These are phyloP conservation scores for Bostrychus sinensis DNA, from an alignment of 2,113 vertebrate species.

Conservation along the genomic window DNA sequence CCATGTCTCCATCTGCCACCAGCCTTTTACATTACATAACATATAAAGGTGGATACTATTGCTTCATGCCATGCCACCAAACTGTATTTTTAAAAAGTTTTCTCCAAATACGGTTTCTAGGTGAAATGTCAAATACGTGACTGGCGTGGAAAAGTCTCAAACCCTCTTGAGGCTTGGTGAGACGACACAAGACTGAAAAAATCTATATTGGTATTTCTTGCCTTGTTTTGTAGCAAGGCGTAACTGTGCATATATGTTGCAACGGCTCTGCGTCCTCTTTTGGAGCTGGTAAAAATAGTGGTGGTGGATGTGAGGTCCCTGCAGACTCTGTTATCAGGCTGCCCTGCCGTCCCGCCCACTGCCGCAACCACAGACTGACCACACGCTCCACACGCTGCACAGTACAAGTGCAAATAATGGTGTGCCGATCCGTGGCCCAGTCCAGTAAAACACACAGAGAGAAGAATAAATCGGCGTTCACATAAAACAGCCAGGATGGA, in stretches of 20 bases:
- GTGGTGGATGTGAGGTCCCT: conserved; percentile 76
- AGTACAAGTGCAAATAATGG: conserved; percentile 58
- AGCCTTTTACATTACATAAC: too few species aligned
- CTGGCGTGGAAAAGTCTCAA: neutral
- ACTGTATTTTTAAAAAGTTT: too few species aligned
- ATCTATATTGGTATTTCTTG: conserved; percentile 40
- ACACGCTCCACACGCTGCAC: conserved; percentile 47
- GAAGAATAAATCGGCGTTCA: conserved; percentile 55
- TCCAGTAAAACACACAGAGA: conserved; percentile 57
- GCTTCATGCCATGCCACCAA: neutral
- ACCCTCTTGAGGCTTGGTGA: neutral
- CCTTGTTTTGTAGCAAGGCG: conserved; percentile 51
- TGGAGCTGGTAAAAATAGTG: conserved; percentile 76
- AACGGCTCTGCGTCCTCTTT: conserved; percentile 61
- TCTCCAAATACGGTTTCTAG: neutral
- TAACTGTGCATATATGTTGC: conserved; percentile 52
- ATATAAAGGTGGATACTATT: too few species aligned
- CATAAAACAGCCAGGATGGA: conserved; percentile 61
- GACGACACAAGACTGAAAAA: conserved; percentile 32
- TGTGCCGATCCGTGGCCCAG: conserved; percentile 42
- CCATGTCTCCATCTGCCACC: too few species aligned
- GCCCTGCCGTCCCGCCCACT: conserved; percentile 72
- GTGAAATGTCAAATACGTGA: neutral
- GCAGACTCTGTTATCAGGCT: conserved; percentile 78
- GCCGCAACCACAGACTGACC: conserved; percentile 75